Evolutionary conservation across 2,113 vertebrate species (phyloP), one percentile per base, ranked within the genome.

Genomic region (Larimichthys crocea): DNA sequence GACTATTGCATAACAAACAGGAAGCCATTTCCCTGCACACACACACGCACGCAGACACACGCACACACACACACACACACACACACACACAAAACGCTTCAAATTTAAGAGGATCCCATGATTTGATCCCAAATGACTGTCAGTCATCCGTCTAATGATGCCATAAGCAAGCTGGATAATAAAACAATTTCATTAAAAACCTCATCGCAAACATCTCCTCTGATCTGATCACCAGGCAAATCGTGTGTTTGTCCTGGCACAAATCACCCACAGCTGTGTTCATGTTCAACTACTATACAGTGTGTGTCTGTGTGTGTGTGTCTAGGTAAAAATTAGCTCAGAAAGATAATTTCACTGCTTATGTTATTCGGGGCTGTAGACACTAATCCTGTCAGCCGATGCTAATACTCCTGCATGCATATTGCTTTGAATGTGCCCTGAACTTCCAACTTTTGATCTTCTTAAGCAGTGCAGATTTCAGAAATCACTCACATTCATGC

Each of bases 401-500:
- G 57, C 62, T 73, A 70, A 86, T 40, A 53, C 62, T 57, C 20
- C 52, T 44, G 20, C 29, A 22, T 59, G 22, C 26, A 10, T 70
- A 70, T 75, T 17, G 6, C 14, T 60, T 40, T 72, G 11, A 73
- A 57, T 53, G 44, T 42, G 42, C n/a, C 74, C 52, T 46, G 76
- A 70, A 81, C 70, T 77, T 76, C 14, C 6, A 55, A 52, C 74
- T 52, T 72, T 66, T 87, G 63, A 87, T 74, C 71, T 70, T 49
- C 61, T 46, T 49, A 67, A 48, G 42, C 26, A 19, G 5, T 3
- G 3, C 9, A 31, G 40, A 65, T n/a, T 49, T 68, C 20, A 66
- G n/a, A 78, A 57, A 49, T 31, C 20, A 53, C 14, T 5, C 4
- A 26, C 29, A 50, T 20, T 56, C 8, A 31, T 24, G 50, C 31